These are phyloP conservation scores for Trissonchulus sp. DNA, from an alignment of 2,888 invertebrate species.

Conservation along the genomic window DNA sequence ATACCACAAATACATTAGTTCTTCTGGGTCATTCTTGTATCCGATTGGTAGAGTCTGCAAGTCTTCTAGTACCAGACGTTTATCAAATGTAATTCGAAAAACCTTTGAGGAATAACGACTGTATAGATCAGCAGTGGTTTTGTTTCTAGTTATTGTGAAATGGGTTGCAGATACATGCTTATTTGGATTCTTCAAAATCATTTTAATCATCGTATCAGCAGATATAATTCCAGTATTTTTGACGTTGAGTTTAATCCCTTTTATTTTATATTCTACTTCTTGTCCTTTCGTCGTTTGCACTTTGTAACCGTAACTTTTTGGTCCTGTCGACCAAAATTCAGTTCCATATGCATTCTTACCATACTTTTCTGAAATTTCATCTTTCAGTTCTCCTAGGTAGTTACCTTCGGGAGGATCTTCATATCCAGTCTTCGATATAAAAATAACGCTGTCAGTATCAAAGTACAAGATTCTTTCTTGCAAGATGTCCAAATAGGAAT, in stretches of 20 bases:
- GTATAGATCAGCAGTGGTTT: background rate
- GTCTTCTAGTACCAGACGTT: background rate
- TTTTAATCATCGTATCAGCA: background rate
- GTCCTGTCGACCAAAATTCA: background rate
- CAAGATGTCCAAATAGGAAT: conserved; percentile 46
- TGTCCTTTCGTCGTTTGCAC: background rate
- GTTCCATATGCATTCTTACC: background rate
- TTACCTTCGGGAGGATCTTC: too few relatives aligned
- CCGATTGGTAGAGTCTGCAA: background rate
- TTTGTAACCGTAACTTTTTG: conserved; percentile 10
- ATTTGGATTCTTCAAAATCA: background rate
- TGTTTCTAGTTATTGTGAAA: conserved; percentile 1
- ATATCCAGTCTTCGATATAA: conserved; percentile 33
- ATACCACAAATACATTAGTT: too few relatives aligned
- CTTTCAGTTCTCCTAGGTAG: too few relatives aligned
- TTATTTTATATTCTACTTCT: background rate
- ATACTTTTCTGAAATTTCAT: background rate
- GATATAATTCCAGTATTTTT: background rate
- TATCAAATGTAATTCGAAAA: background rate
- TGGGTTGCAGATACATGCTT: background rate
- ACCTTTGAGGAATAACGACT: background rate
- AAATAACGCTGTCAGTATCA: conserved; percentile 52
- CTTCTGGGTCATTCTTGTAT: background rate
- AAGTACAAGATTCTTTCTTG: conserved; percentile 47
- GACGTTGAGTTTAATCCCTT: background rate